Base-by-base conservation (phyloP, 2,113 vertebrate species). In the Panthera leo region DNA sequence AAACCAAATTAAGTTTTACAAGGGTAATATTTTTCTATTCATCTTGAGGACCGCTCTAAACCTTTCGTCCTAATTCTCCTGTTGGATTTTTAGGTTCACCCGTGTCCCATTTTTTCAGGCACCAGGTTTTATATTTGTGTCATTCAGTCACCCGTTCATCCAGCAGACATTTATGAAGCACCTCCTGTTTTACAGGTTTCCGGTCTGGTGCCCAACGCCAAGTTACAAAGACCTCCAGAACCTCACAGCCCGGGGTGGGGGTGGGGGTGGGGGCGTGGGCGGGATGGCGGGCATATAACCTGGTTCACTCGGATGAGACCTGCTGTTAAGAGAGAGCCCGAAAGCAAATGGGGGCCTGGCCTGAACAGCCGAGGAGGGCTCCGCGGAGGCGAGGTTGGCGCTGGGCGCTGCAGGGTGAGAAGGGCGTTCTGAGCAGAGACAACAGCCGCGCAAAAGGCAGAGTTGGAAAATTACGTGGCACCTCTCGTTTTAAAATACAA, bases 231-330 rank as follows among this genome's bases (percentile, higher is more conserved):
- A 39, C n/a, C 55, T 58, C 15, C 11, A 19, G 27, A 63, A 73
- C n/a, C 42, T 80, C 70, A 25, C 15, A 12, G 0, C 14, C 48
- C 63, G 5, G 31, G 23, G 15, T 42, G 12, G 4, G 15, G 1
- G 2, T 9, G 2, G 8, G 31, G 21, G 15, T 42, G 6, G 4
- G 15, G 1, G 2, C 15, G 0, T 3, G 5, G 27, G 23, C 51
- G 61, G 34, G 8, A 83, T 2, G 7, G 31, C 10, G 4, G 31
- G 65, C 48, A 25, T 25, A 2, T 15, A 5, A 5, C 45, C 9
- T 21, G 16, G 31, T 5, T 7, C 3, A 16, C 31, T 13, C 29
- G 3, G 7, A 4, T 19, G 29, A 79, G 53, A 16, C 45, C 58
- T 2, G 18, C 65, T 29, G 58, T 75, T 45, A 18, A 71, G 53